Conservation (phyloP, 1,140 invertebrate species). For the Drosophila ananassae region DNA sequence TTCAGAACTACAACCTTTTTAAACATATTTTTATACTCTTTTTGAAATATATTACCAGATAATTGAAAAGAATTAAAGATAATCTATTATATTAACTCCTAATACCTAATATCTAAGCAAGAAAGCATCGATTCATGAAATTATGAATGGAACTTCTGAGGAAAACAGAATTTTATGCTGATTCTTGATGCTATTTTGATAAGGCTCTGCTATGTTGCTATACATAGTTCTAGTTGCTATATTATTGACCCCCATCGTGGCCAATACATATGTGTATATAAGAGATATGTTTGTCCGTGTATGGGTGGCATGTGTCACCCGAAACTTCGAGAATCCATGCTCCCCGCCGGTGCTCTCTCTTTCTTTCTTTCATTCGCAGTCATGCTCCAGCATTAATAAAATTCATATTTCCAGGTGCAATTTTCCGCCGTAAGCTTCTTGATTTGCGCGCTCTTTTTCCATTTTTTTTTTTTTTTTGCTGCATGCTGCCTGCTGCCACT, state of each 20-base stretch:
- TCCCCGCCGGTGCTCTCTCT: neutral
- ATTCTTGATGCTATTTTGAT: too few species aligned
- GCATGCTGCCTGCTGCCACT: neutral
- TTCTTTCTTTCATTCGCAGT: neutral
- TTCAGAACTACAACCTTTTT: too few species aligned
- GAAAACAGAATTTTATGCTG: neutral
- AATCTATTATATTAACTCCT: too few species aligned
- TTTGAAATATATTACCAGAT: too few species aligned
- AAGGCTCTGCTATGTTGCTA: too few species aligned
- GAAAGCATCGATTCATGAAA: too few species aligned
- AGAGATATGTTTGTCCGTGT: constrained; percentile 14
- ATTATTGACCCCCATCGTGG: neutral
- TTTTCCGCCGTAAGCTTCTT: neutral
- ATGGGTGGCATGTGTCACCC: constrained; percentile 37
- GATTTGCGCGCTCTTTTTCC: constrained; percentile 61
- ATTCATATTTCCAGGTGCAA: constrained; percentile 22
- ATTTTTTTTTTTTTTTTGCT: constrained; percentile 28
- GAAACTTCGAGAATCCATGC: constrained; percentile 34
- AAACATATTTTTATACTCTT: too few species aligned
- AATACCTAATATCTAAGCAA: too few species aligned
- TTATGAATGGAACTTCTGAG: too few species aligned
- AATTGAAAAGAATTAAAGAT: too few species aligned
- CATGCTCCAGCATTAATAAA: neutral
- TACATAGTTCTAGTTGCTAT: neutral
- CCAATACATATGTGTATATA: constrained; percentile 2